Base-by-base conservation (phyloP, 2,797 vertebrate genomes). In the Sebastes itinus region DNA sequence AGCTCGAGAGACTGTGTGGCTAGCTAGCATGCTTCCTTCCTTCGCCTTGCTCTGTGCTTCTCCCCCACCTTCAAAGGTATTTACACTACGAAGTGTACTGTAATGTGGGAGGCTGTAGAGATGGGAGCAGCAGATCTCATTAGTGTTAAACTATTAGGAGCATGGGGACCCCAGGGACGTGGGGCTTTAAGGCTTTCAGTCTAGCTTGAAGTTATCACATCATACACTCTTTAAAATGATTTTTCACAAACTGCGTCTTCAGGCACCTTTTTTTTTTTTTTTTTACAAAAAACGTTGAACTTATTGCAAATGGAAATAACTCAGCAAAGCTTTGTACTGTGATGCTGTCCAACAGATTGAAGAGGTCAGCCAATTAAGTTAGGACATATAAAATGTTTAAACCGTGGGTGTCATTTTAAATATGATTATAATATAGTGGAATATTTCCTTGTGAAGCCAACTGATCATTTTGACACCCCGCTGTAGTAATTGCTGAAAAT, bases 81-180 rank as follows among this genome's bases (percentile, higher is more conserved):
- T 94, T 93, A 93, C 89, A 89, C 62, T 79, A 81, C 30, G 74
- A 90, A 88, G 86, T 91, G 84, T 89, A 89, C 69, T 82, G 83
- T 80, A 89, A 83, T 84, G 85, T 91, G 78, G 85, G 87, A 87
- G 84, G 82, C 82, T 85, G 83, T 46, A 84, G 76, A 81, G 82
- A 82, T 28, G 46, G 74, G 65, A 92, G 85, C 86, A 86, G 86
- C 86, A 89, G 83, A 92, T 92, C 91, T 93, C 89, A 94, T 94
- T 94, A 93, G 92, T 89, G 86, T 92, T 92, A 89, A 92, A 93
- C 92, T 88, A 92, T 92, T 90, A 92, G 84, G 82, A 91, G 78
- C 86, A 88, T 22, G 72, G 69, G 80, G 77, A 85, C 93, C 81
- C 80, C 13, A 20, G 91, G 89, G 90, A 92, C 6, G 23, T 73